These are phyloP conservation scores for Archips crataeganus DNA, from an alignment of 2,888 invertebrate genomes.

Conservation along the genomic window DNA sequence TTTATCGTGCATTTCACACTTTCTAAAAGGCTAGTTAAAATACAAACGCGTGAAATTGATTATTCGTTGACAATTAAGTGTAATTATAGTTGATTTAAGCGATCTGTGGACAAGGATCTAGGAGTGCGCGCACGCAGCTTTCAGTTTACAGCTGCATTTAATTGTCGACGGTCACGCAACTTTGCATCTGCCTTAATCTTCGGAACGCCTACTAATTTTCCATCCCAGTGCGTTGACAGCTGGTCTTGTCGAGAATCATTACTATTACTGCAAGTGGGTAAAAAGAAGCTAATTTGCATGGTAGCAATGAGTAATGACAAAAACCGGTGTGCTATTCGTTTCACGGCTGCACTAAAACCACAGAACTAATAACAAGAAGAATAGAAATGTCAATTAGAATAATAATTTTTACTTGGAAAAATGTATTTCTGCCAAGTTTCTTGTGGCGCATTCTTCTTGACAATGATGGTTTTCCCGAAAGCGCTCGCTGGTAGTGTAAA, in stretches of 20 bases:
- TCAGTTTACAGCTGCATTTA: slow-evolving; percentile 42
- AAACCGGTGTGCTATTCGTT: slow-evolving; percentile 17
- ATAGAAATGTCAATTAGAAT: too few species aligned
- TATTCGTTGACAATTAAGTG: slow-evolving; percentile 25
- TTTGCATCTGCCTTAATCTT: slow-evolving; percentile 41
- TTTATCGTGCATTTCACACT: neutral
- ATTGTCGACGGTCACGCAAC: slow-evolving; percentile 40
- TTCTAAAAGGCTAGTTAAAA: neutral
- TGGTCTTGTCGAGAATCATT: slow-evolving; percentile 30
- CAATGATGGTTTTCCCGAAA: too few species aligned
- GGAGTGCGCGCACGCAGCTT: slow-evolving; percentile 32
- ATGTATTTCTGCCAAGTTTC: too few species aligned
- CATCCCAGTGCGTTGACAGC: slow-evolving; percentile 38
- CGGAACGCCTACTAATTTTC: slow-evolving; percentile 41
- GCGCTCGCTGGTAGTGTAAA: too few species aligned
- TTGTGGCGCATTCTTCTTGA: too few species aligned
- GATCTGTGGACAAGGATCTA: slow-evolving; percentile 27
- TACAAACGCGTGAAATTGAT: slow-evolving; percentile 17
- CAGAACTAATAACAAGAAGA: too few species aligned
- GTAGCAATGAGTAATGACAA: neutral
- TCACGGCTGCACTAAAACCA: neutral
- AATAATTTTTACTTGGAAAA: too few species aligned
- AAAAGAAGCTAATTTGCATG: slow-evolving; percentile 7
- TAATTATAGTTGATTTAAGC: slow-evolving; percentile 34
- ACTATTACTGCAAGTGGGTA: slow-evolving; percentile 9